phyloP scores from a whole-genome alignment of 1,140 invertebrate genomes.

The Delia radicum region DNA sequence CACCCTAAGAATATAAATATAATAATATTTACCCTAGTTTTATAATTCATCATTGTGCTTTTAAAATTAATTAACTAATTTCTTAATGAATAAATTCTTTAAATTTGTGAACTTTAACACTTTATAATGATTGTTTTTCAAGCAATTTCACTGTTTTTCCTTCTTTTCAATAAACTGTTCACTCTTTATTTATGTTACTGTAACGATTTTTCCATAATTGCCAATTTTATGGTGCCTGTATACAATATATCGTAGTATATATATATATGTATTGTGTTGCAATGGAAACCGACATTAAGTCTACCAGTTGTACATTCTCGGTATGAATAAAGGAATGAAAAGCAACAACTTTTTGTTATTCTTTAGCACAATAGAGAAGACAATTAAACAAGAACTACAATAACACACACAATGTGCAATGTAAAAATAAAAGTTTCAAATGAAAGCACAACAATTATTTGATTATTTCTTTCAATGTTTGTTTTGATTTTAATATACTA shows the following conservation, averaged over 20 bases:
- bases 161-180: not conserved
- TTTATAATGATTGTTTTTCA: not conserved
- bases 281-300: not conserved
- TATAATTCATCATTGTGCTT: not conserved
- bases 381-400: not conserved
- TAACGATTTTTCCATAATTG: conserved; percentile 21
- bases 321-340: not conserved
- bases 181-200: not conserved
- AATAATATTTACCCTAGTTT: not conserved
- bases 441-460: not conserved
- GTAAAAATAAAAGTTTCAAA: not conserved
- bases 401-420: not conserved
- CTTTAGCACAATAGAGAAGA: not conserved
- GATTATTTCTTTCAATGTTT: not conserved
- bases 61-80: not conserved
- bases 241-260: not conserved
- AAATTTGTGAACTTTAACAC: not conserved
- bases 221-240: not conserved
- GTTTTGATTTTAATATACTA: not conserved
- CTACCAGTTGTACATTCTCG: not conserved
- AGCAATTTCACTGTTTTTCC: not conserved
- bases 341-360: not conserved
- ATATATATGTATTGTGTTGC: not conserved
- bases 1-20: not conserved
- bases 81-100: too few relatives aligned